A percentile compares a stretch with the other conserved stretches of the same genome.
phyloP scores from a whole-genome alignment of 2,113 vertebrate genomes.

The Eclectus roratus region DNA sequence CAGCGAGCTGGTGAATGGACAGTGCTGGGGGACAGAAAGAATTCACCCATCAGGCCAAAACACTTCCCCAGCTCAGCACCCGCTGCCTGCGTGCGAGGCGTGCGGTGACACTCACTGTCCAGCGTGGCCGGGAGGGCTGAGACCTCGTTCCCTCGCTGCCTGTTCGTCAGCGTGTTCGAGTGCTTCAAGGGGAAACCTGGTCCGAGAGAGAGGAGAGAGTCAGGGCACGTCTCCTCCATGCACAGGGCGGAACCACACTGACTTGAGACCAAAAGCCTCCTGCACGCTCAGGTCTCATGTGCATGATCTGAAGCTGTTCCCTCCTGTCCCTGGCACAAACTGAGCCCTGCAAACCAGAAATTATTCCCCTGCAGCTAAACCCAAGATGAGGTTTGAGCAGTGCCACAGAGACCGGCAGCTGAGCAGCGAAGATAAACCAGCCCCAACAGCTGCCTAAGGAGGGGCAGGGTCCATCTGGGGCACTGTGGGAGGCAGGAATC shows the following conservation, averaged over 20 bases:
- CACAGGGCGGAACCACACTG: background rate
- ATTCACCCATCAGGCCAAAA: background rate
- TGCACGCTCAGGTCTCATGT: background rate
- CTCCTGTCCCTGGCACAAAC: background rate
- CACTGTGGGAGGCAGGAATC: background rate
- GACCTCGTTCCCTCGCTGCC: conserved; percentile 92
- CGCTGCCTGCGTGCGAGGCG: background rate
- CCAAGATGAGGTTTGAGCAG: background rate
- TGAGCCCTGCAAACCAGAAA: background rate
- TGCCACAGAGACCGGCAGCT: background rate
- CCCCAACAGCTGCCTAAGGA: background rate
- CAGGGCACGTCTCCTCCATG: background rate
- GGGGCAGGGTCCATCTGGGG: background rate
- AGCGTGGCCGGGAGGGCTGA: conserved; percentile 87
- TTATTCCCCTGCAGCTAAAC: background rate
- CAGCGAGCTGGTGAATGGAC: conserved; percentile 93
- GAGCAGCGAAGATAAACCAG: background rate
- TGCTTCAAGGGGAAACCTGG: conserved; percentile 78
- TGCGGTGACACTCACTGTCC: conserved; percentile 80
- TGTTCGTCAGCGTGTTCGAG: conserved; percentile 90
- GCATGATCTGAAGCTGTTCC: background rate
- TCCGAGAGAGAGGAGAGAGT: background rate
- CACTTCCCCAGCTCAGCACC: background rate
- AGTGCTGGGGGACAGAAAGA: conserved; percentile 69
- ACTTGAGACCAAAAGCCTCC: background rate